Evolutionary conservation across 2,797 vertebrate species (phyloP).

Genomic region (Sebastes cheni): DNA sequence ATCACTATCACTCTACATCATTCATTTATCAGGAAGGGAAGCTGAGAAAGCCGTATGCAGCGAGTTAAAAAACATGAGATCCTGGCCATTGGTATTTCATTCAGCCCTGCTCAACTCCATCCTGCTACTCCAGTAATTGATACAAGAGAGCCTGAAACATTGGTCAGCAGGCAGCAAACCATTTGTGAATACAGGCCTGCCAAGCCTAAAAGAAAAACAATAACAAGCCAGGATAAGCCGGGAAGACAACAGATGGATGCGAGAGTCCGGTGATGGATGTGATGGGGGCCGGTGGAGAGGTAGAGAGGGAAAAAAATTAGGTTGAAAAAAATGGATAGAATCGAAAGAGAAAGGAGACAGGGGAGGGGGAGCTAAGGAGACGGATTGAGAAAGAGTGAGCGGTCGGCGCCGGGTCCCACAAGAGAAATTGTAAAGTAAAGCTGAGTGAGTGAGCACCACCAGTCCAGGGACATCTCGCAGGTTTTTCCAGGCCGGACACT

Average conservation of each 20-base stretch:
- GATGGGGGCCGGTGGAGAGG: constrained; percentile 53
- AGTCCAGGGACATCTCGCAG: constrained; percentile 89
- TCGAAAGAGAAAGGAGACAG: constrained; percentile 47
- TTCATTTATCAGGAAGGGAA: constrained; percentile 16
- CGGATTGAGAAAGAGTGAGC: constrained; percentile 85
- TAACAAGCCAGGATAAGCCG: constrained; percentile 57
- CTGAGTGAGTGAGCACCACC: constrained; percentile 92
- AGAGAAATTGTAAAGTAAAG: constrained; percentile 94
- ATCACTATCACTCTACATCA: neutral
- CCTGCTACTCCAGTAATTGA: constrained; percentile 70
- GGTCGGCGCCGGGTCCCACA: constrained; percentile 89
- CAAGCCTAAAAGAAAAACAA: constrained; percentile 75
- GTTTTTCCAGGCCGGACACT: constrained; percentile 89
- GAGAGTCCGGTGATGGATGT: constrained; percentile 66
- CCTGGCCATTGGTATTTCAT: constrained; percentile 48
- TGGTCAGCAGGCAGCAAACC: constrained; percentile 74
- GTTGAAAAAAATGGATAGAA: constrained; percentile 51
- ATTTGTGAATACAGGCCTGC: constrained; percentile 70
- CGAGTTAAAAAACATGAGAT: constrained; percentile 32
- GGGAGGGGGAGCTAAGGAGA: constrained; percentile 59
- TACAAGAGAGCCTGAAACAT: constrained; percentile 69
- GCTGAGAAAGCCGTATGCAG: neutral
- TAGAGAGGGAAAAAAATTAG: constrained; percentile 58
- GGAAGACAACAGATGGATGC: constrained; percentile 69
- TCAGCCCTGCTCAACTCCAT: constrained; percentile 36